Evolutionary conservation across 2,888 invertebrate genomes (phyloP), one percentile per base, ranked within the genome.

Genomic region (Phaedon cochleariae): DNA sequence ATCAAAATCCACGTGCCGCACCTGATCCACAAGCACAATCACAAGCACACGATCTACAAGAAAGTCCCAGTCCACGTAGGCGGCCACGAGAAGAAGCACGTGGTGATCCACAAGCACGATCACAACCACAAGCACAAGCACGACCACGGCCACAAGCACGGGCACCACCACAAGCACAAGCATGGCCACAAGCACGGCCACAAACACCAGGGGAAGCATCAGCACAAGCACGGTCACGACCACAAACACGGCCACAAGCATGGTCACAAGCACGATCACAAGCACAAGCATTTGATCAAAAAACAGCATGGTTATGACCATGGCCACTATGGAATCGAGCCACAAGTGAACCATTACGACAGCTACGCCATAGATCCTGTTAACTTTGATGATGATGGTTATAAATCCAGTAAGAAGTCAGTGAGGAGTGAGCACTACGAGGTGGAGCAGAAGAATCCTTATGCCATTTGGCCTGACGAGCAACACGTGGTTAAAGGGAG

Each of bases 31-130:
- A 69, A 70, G 1, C 75, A 75, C 34, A 63, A 67, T 29, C 59
- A 70, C 58, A 52, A 60, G 9, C 64, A 69, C 45, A 60, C 52
- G 18, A 21, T 64, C 20, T 62, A 54, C 55, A 62, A 62, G 29
- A 62, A 62, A 48, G 46, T 54, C 7, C 62, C 53, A 4, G 62
- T 53, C n/a, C 54, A 62, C 29, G 54, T 54, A 21, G 55, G 55
- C 18, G 55, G 57, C 53, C 84, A 86, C 66, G 89, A 89, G 74
- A 89, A 88, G 6, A 88, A 87, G 76, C 86, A 88, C 59, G 85
- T 89, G 49, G 87, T 86, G 12, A 84, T 88, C 52, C 88, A 88
- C 71, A 85, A 87, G 64, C 86, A 81, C 84, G 49, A 85, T 67
- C 65, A 67, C 51, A 52, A 52, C 12, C 67, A 73, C 26, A 54